Conservation (phyloP, 2,888 invertebrate species). For the Cabera pusaria region DNA sequence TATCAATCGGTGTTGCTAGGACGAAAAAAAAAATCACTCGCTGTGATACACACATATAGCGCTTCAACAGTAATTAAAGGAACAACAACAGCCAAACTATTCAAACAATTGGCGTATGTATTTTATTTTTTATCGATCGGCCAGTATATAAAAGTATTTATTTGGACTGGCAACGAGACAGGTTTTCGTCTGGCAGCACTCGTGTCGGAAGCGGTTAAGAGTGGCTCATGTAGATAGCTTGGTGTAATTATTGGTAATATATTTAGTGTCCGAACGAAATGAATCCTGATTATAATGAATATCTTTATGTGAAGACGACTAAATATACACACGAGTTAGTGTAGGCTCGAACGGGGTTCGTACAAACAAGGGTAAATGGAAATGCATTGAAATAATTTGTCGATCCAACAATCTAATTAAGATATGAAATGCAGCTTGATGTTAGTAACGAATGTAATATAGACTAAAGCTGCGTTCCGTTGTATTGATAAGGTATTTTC, state of each 20-base stretch:
- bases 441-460: too few relatives aligned
- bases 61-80: conserved; percentile 4
- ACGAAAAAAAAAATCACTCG: conserved; percentile 41
- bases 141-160: conserved; percentile 24
- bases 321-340: conserved; percentile 46
- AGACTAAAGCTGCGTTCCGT: too few relatives aligned
- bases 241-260: conserved; percentile 81
- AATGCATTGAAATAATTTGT: too few relatives aligned
- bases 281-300: conserved; percentile 48
- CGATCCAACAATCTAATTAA: too few relatives aligned
- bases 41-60: conserved; percentile 29
- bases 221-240: conserved; percentile 83
- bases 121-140: conserved; percentile 8
- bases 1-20: conserved; percentile 58
- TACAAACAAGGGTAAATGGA: too few relatives aligned
- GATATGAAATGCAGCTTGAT: too few relatives aligned
- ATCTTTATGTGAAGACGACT: conserved; percentile 53
- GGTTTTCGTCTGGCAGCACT: conserved; percentile 46
- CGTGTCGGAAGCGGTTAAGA: conserved; percentile 52
- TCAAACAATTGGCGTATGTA: conserved; percentile 12
- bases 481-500: too few relatives aligned
- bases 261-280: conserved; percentile 75
- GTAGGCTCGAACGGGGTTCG: too few relatives aligned
- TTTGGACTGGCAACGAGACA: conserved; percentile 21
- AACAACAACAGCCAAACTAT: conserved; percentile 4